A percentile compares a stretch with the other conserved stretches of the same genome.
Evolutionary conservation across 2,888 invertebrate genomes (phyloP).

Genomic region (Drosophila austrosaltans): DNA sequence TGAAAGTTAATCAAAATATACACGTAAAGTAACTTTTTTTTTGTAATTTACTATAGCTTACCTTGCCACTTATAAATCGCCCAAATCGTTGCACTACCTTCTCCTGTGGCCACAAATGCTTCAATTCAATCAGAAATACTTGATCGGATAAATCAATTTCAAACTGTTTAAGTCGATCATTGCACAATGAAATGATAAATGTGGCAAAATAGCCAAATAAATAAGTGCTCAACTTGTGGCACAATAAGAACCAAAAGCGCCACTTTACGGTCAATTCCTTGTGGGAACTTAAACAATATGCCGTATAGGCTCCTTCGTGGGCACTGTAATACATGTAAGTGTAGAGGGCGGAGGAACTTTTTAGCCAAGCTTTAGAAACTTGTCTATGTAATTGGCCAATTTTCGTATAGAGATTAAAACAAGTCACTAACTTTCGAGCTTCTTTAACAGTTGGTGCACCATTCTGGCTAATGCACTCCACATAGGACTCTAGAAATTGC

Average conservation of each 20-base stretch:
- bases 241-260: slow-evolving; percentile 7
- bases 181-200: slow-evolving; percentile 17
- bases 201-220: slow-evolving; percentile 20
- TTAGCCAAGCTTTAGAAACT: slow-evolving; percentile 23
- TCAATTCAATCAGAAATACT: slow-evolving; percentile 21
- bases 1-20: no score
- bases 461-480: accelerated
- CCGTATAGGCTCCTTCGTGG: no score
- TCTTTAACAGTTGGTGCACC: background rate
- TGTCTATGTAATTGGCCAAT: background rate
- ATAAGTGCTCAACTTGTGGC: slow-evolving; percentile 25
- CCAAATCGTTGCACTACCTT: no score
- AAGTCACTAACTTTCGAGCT: background rate
- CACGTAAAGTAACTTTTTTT: no score
- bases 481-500: slow-evolving; percentile 14
- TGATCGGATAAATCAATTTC: slow-evolving; percentile 12
- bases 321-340: slow-evolving; percentile 21
- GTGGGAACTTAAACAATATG: background rate
- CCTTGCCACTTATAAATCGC: background rate
- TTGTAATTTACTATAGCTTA: background rate
- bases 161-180: slow-evolving; percentile 24
- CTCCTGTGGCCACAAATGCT: background rate
- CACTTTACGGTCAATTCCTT: background rate
- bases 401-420: slow-evolving; percentile 18
- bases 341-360: slow-evolving; percentile 25